These are phyloP conservation scores for Aspidiotus rigidus DNA, from an alignment of 2,888 invertebrate species.

Conservation along the genomic window DNA sequence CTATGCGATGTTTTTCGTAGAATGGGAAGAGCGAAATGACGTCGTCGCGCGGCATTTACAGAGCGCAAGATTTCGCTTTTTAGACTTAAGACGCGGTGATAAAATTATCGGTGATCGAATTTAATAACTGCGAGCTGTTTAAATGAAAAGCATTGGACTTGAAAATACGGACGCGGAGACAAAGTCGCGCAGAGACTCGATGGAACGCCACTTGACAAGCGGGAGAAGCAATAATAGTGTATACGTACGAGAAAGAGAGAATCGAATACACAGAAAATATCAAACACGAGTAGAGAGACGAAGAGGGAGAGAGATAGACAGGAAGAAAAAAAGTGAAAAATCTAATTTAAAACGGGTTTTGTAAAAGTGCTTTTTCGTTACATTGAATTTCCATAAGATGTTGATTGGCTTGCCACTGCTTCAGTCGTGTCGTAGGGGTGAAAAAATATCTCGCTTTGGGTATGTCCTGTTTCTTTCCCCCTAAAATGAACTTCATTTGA, in stretches of 20 bases:
- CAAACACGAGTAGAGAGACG: background rate
- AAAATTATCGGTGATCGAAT: constrained; percentile 4
- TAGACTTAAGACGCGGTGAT: background rate
- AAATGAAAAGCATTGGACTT: constrained; percentile 4
- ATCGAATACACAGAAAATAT: background rate
- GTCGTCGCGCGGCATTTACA: background rate
- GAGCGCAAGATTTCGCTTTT: constrained; percentile 2
- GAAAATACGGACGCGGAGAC: background rate
- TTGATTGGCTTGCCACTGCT: constrained; percentile 29
- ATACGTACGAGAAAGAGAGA: too few relatives aligned
- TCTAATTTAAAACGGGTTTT: constrained; percentile 27
- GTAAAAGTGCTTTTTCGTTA: constrained; percentile 31
- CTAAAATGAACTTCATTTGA: constrained; percentile 29
- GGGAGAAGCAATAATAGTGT: background rate
- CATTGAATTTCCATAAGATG: constrained; percentile 34
- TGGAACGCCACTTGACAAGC: background rate
- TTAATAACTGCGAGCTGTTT: background rate
- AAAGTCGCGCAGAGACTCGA: background rate
- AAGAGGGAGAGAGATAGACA: constrained; percentile 3
- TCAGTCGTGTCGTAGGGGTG: constrained; percentile 20
- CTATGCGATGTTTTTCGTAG: too few relatives aligned
- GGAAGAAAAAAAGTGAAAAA: constrained; percentile 24
- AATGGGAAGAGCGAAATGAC: background rate
- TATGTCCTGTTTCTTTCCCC: constrained; percentile 7
- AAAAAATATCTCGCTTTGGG: constrained; percentile 20